Base-by-base conservation (phyloP, 1,140 invertebrate genomes). In the Aphaenogaster ashmeadi region DNA sequence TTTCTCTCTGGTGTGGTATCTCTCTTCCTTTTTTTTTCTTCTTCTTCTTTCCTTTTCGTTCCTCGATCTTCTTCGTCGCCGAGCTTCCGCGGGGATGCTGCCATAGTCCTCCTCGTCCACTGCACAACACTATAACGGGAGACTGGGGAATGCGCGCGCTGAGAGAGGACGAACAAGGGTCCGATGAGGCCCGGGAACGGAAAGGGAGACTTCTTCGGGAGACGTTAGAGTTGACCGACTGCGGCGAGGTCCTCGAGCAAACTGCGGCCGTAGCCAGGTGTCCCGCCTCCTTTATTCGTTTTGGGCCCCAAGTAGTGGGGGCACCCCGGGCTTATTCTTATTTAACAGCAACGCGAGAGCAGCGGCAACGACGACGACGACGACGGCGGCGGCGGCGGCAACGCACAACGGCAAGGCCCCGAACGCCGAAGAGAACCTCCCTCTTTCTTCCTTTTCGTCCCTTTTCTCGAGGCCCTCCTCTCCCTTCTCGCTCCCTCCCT, bases 241-340 rank as follows among this genome's bases (percentile, higher is more conserved):
- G 7, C 80, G 77, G 87, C 90, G 54, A 60, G 21, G 92, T 92
- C 89, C 89, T 89, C 87, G 87, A 91, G 91, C 93, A 90, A 93
- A 95, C 94, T 94, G 95, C 90, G 94, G 89, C 71, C 66, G 80
- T 84, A 75, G 86, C 93, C 94, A 94, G 94, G 94, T 95, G 94
- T 91, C 92, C 90, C 90, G 92, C 88, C 93, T 94, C 93, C 66
- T 95, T 95, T 95, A 95, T 95, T 94, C 92, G 92, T 94, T 94
- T 95, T 94, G 89, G 93, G 91, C 88, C 92, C 88, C 74, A 87
- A 89, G 81, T 88, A 11, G 78, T 80, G 78, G 78, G 64, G 78
- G 33, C 93, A 92, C 91, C 93, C 91, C 93, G 93, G 89, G 88
- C 87, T 92, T 94, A 94, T 94, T 94, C 94, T 93, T 94, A 94